These are phyloP conservation scores for Sphecodes monilicornis DNA, from an alignment of 2,888 invertebrate species.

Conservation along the genomic window DNA sequence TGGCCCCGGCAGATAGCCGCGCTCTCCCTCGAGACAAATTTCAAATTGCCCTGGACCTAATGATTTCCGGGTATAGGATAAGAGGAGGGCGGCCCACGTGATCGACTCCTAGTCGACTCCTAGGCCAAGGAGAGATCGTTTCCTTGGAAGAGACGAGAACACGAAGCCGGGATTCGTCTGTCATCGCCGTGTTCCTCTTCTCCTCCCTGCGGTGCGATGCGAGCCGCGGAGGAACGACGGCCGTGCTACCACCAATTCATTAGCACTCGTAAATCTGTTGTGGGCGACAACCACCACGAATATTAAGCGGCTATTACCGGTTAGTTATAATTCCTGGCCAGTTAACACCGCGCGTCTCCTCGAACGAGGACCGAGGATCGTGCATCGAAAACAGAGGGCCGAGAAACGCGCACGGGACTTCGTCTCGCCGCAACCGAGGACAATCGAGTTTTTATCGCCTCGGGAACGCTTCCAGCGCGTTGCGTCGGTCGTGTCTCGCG, in stretches of 20 bases:
- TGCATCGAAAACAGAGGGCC: too few relatives aligned
- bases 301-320: slow-evolving; percentile 82
- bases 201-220: not conserved
- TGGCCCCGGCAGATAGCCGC: slow-evolving; percentile 36
- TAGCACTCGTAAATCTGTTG: slow-evolving; percentile 84
- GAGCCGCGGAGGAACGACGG: not conserved
- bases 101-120: slow-evolving; percentile 15
- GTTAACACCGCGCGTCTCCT: slow-evolving; percentile 73
- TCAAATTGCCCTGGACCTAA: slow-evolving; percentile 75
- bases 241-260: slow-evolving; percentile 81
- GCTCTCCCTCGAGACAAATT: slow-evolving; percentile 68
- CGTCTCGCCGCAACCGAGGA: not conserved
- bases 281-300: slow-evolving; percentile 80
- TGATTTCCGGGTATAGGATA: slow-evolving; percentile 78
- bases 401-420: slow-evolving; percentile 27
- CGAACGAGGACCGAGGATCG: slow-evolving; percentile 27
- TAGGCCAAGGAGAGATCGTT: not conserved
- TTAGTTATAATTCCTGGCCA: slow-evolving; percentile 81
- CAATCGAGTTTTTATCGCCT: slow-evolving; percentile 28
- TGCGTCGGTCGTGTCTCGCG: not conserved
- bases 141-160: not conserved
- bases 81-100: slow-evolving; percentile 30
- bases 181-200: not conserved
- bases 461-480: not conserved
- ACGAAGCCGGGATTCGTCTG: not conserved